These are phyloP conservation scores for Liparis tanakae DNA, from an alignment of 2,797 vertebrate species.

Conservation along the genomic window DNA sequence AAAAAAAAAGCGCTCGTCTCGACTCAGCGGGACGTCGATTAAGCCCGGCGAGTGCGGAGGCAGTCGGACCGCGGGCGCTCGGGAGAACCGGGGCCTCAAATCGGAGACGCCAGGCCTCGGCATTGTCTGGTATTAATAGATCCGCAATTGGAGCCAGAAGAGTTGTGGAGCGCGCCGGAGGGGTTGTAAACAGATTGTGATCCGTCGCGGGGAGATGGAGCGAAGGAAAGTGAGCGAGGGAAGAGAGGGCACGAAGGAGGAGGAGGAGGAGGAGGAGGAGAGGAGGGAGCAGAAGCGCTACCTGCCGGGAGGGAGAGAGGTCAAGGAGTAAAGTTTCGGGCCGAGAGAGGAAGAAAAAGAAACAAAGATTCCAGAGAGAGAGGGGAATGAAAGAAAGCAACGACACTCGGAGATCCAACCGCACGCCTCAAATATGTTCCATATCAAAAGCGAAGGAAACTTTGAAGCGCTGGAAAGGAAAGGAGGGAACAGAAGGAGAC, in stretches of 20 bases:
- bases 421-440: slow-evolving; percentile 33
- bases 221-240: slow-evolving; percentile 34
- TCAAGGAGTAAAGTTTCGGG: not conserved
- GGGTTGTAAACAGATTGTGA: slow-evolving; percentile 78
- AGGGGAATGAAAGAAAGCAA: not conserved
- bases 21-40: slow-evolving; percentile 65
- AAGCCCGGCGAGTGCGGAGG: slow-evolving; percentile 60
- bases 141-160: slow-evolving; percentile 73
- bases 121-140: slow-evolving; percentile 78
- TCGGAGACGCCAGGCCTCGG: slow-evolving; percentile 61
- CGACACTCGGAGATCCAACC: no score
- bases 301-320: slow-evolving; percentile 9
- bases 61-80: slow-evolving; percentile 56
- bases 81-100: slow-evolving; percentile 53
- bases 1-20: slow-evolving; percentile 30
- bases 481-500: not conserved
- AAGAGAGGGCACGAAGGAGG: slow-evolving; percentile 24
- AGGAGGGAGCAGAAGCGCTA: no score
- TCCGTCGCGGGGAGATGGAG: slow-evolving; percentile 67
- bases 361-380: not conserved
- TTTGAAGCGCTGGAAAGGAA: slow-evolving; percentile 13
- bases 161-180: slow-evolving; percentile 71
- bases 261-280: not conserved
- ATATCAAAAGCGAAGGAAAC: slow-evolving; percentile 10
- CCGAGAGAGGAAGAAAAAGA: not conserved